These are phyloP conservation scores for Chrysogorgia sp. DNA, from an alignment of 92 coral and sea anemone species.

Conservation along the genomic window DNA sequence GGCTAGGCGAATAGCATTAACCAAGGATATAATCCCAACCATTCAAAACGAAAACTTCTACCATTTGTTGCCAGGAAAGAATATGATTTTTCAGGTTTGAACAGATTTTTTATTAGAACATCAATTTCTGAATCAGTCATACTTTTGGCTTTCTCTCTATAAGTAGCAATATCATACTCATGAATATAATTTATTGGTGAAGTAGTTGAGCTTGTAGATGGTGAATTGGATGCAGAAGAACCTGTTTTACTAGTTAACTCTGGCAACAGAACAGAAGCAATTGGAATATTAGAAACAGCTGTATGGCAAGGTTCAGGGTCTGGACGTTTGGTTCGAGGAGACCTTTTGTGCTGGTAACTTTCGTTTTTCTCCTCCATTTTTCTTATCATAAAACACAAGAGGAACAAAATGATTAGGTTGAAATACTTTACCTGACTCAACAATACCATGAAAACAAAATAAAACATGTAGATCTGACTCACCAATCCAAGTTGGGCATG, in stretches of 20 bases:
- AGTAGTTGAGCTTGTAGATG: background rate
- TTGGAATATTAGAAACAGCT: too few relatives aligned
- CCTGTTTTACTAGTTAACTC: background rate
- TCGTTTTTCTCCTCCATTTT: background rate
- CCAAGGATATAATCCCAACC: too few relatives aligned
- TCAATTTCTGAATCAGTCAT: too few relatives aligned
- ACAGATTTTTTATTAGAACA: background rate
- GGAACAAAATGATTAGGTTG: background rate
- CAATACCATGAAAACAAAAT: background rate
- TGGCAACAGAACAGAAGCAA: too few relatives aligned
- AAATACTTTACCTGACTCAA: background rate
- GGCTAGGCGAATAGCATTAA: background rate
- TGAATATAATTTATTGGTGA: too few relatives aligned
- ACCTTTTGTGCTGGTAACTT: too few relatives aligned
- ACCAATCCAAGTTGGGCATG: background rate
- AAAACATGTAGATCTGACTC: background rate
- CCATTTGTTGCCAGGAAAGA: too few relatives aligned
- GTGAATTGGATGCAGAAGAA: background rate
- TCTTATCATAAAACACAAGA: background rate
- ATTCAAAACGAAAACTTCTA: background rate
- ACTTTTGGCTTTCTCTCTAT: too few relatives aligned
- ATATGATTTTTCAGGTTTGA: background rate
- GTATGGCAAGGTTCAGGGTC: too few relatives aligned
- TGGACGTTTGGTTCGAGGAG: too few relatives aligned
- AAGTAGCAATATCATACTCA: too few relatives aligned